A percentile compares a stretch with the other conserved stretches of the same genome.
These are phyloP conservation scores for Poecilus cupreus DNA, from an alignment of 2,888 invertebrate species.

Conservation along the genomic window DNA sequence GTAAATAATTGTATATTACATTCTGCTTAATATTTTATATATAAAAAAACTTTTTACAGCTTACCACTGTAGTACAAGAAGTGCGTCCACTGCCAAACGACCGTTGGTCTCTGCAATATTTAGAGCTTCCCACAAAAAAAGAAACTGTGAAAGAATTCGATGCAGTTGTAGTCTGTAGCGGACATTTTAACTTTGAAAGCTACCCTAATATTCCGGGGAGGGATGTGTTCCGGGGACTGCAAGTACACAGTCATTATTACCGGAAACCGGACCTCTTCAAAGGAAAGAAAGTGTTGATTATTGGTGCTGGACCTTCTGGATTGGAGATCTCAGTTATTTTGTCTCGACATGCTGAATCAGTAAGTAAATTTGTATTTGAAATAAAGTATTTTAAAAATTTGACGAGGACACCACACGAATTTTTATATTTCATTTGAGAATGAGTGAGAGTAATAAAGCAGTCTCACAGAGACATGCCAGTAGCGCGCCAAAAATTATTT, in stretches of 20 bases:
- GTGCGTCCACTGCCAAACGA: constrained; percentile 70
- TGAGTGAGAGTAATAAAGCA: no score
- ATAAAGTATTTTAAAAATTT: no score
- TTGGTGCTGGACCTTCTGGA: constrained; percentile 86
- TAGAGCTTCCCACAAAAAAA: constrained; percentile 71
- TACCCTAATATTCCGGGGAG: constrained; percentile 80
- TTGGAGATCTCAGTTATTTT: constrained; percentile 78
- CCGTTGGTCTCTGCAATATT: constrained; percentile 75
- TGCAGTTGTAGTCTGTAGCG: constrained; percentile 81
- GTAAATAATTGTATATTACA: constrained; percentile 71
- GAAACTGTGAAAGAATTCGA: constrained; percentile 75
- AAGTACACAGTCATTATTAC: constrained; percentile 85
- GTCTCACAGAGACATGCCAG: no score
- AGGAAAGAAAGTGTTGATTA: constrained; percentile 77
- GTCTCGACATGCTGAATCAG: constrained; percentile 35
- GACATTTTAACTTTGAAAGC: constrained; percentile 81
- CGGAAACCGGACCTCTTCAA: constrained; percentile 78
- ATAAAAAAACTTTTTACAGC: no score
- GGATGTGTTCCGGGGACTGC: constrained; percentile 71
- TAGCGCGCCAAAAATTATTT: no score
- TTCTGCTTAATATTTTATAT: constrained; percentile 65
- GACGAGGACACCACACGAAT: no score
- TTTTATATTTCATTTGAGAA: no score
- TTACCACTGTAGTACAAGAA: constrained; percentile 72
- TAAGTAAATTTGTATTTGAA: no score